These are phyloP conservation scores for Anoplolepis gracilipes DNA, from an alignment of 1,140 invertebrate genomes.

Conservation along the genomic window DNA sequence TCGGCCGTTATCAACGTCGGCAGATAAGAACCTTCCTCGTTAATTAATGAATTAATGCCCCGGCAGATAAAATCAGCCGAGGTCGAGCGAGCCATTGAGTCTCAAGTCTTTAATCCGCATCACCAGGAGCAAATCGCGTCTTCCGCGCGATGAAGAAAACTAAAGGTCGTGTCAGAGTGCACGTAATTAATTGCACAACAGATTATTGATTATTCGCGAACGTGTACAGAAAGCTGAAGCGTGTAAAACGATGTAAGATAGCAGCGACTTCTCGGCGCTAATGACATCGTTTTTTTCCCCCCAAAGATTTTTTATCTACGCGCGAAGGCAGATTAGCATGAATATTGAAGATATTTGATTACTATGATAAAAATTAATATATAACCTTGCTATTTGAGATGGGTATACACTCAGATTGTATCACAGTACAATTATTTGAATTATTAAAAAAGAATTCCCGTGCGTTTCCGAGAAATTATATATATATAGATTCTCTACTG, in stretches of 20 bases:
- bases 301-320: background rate
- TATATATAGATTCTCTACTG: background rate
- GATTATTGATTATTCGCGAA: slow-evolving; percentile 55
- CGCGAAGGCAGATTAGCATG: background rate
- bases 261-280: slow-evolving; percentile 6
- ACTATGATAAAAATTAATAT: background rate
- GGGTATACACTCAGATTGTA: background rate
- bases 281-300: slow-evolving; percentile 17
- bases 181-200: slow-evolving; percentile 59
- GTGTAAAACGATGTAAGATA: slow-evolving; percentile 5
- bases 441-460: background rate
- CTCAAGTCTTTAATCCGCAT: slow-evolving; percentile 54
- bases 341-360: background rate
- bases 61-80: slow-evolving; percentile 48
- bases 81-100: slow-evolving; percentile 47
- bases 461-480: background rate
- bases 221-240: slow-evolving; percentile 22
- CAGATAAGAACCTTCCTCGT: slow-evolving; percentile 57
- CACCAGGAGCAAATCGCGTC: slow-evolving; percentile 11
- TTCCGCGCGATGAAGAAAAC: slow-evolving; percentile 14
- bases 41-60: slow-evolving; percentile 69
- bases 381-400: background rate
- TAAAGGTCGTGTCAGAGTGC: slow-evolving; percentile 34
- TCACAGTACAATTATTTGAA: background rate
- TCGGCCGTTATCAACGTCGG: slow-evolving; percentile 51